Conservation (phyloP, 2,113 vertebrate species). For the Antigone vipio region DNA sequence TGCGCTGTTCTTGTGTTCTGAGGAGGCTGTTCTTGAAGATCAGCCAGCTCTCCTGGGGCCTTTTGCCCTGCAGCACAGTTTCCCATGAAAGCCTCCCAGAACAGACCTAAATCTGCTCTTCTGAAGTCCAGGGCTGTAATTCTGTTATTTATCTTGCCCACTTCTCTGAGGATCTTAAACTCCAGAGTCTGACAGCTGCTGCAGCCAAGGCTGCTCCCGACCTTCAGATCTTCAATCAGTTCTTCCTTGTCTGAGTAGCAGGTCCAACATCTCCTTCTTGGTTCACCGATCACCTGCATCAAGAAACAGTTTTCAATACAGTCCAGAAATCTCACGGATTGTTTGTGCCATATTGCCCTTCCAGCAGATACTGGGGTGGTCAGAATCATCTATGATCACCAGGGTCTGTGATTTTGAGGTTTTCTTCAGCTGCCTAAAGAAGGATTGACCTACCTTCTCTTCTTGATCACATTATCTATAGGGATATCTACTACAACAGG, state of each 20-base stretch:
- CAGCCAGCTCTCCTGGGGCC: conserved; percentile 46
- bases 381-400: neutral
- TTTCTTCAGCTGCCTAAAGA: neutral
- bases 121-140: neutral
- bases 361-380: neutral
- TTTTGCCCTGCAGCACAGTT: conserved; percentile 46
- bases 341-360: neutral
- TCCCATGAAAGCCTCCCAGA: conserved; percentile 2
- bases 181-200: neutral
- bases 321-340: neutral
- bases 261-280: neutral
- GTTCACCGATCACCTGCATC: neutral
- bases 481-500: neutral
- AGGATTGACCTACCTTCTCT: neutral
- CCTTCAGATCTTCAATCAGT: neutral
- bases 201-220: neutral
- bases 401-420: neutral
- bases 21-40: conserved; percentile 55
- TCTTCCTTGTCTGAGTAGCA: neutral
- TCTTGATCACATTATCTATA: neutral
- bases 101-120: conserved; percentile 28
- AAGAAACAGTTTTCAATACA: neutral
- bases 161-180: neutral
- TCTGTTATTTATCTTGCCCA: neutral
- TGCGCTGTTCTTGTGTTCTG: neutral